A percentile compares a stretch with the other conserved stretches of the same genome.
phyloP scores from a whole-genome alignment of 23 tunicate species.

The Styela plicata region DNA sequence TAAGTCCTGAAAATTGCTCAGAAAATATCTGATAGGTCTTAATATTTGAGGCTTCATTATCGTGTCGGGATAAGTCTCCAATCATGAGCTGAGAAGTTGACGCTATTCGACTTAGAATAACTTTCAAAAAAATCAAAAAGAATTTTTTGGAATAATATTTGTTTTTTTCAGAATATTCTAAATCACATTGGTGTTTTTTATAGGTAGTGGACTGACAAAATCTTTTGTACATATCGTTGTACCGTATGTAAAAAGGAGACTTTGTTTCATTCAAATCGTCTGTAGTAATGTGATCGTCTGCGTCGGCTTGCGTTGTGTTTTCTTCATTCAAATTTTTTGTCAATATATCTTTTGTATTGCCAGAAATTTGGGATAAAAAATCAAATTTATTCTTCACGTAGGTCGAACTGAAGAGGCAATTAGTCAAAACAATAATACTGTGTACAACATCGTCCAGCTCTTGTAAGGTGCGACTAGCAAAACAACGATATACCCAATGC shows the following conservation, averaged over 20 bases:
- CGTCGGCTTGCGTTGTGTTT: not conserved
- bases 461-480: not conserved
- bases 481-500: constrained; percentile 22
- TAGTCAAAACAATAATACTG: not conserved
- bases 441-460: not conserved
- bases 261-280: constrained; percentile 5
- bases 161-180: not conserved
- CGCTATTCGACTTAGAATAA: constrained; percentile 26
- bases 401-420: not conserved
- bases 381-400: not conserved
- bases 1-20: not conserved
- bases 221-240: not conserved
- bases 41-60: not conserved
- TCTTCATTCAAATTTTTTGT: not conserved
- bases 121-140: not conserved
- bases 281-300: not conserved
- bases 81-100: constrained; percentile 34
- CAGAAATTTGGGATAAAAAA: not conserved
- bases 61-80: constrained; percentile 49
- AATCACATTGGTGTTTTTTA: not conserved
- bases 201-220: not conserved
- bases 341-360: not conserved
- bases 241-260: constrained; percentile 13
- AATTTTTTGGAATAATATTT: constrained; percentile 1
- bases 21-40: not conserved